Evolutionary conservation across 2,888 invertebrate species (phyloP), one percentile per base, ranked within the genome.

Genomic region (Capitulum mitella): DNA sequence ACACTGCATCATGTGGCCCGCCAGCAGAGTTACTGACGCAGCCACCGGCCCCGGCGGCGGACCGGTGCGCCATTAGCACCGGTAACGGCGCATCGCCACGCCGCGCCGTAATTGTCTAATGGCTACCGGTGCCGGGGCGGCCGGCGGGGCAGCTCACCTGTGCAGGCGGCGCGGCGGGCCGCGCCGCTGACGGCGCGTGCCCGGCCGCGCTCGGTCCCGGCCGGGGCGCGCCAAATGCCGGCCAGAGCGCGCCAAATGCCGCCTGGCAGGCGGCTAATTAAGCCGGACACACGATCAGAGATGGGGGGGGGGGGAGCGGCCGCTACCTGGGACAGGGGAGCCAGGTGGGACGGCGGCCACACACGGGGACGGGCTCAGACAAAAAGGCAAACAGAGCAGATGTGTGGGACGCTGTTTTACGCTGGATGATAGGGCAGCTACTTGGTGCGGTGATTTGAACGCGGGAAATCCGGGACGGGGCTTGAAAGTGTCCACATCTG

Each of bases 61-160:
- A n/a, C n/a, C n/a, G 64, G 32, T 14, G 32, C 64, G 8, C 34
- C 64, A 19, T 64, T 8, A 34, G 14, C 14, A 19, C 16, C n/a
- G n/a, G n/a, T n/a, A n/a, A n/a, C n/a, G n/a, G 64, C 34, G 6
- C 58, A 22, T 6, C 58, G 29, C n/a, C 6, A 8, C 29, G 10
- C 58, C 29, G 64, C 26, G 29, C 64, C 32, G 64, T 64, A 64
- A 64, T 64, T 64, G 64, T 16, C 32, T 64, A 64, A 64, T 64
- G 10, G 34, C 64, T 3, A 6, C 54, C 6, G 14, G 29, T 6
- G 19, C 29, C 34, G 34, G 32, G 64, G 19, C 64, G 14, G 64
- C 5, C 64, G 19, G 64, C n/a, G 51, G 16, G 46, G 46, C 46
- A 26, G 22, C 54, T 26, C 54, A 54, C 10, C 58, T 58, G 58